Percentiles rank a stretch among this genome's conserved stretches.
Evolutionary conservation across 2,888 invertebrate species (phyloP).

Genomic region (Tortricodes alternella): DNA sequence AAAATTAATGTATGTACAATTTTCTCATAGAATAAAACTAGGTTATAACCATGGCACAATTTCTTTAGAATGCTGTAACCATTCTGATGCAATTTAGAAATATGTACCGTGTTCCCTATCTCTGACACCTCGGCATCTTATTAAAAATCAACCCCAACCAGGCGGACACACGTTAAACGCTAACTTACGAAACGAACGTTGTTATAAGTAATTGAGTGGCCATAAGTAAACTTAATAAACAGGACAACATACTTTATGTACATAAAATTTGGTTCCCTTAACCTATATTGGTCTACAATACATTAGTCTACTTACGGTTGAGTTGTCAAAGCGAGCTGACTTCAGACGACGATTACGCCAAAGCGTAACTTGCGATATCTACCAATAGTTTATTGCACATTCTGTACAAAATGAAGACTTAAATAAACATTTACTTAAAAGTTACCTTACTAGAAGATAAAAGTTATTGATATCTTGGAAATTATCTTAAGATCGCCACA

Average conservation of each 20-base stretch:
- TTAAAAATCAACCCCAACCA: neutral
- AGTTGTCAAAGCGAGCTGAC: conserved; percentile 16
- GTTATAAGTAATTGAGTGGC: conserved; percentile 31
- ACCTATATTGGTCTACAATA: conserved; percentile 31
- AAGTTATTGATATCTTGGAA: conserved; percentile 19
- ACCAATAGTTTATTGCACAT: conserved; percentile 16
- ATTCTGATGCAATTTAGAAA: conserved; percentile 61
- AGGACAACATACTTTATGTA: conserved; percentile 24
- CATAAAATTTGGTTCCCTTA: conserved; percentile 25
- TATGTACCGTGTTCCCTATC: conserved; percentile 56
- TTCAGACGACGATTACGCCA: conserved; percentile 14
- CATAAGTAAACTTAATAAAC: conserved; percentile 20
- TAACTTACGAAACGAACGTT: conserved; percentile 22
- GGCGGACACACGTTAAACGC: conserved; percentile 18
- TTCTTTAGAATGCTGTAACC: conserved; percentile 62
- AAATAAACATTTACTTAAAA: conserved; percentile 26
- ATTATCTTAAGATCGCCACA: conserved; percentile 20
- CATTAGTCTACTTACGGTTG: conserved; percentile 22
- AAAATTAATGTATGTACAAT: conserved; percentile 67
- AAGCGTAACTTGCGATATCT: neutral
- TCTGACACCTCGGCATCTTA: neutral
- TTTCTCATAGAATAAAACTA: conserved; percentile 59
- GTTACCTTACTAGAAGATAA: conserved; percentile 1
- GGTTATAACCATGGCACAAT: conserved; percentile 70
- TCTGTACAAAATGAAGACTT: conserved; percentile 11